Conservation (phyloP, 2,797 vertebrate genomes). For the Acipenser transmontanus region DNA sequence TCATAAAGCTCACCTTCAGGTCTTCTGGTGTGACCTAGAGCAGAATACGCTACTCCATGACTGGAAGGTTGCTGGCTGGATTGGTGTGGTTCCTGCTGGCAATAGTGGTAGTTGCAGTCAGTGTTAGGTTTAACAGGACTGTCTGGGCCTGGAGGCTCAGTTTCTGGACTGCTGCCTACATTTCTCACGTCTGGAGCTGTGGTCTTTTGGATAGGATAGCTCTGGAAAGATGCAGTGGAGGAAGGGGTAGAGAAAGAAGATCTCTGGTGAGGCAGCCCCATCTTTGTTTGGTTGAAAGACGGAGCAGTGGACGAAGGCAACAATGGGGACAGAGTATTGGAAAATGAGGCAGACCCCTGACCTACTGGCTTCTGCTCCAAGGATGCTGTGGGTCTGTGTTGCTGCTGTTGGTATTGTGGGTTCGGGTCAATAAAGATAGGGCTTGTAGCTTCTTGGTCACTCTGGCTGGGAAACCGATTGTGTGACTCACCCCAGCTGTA, state of each 20-base stretch:
- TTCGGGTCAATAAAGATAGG: constrained; percentile 16
- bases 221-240: neutral
- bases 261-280: constrained; percentile 28
- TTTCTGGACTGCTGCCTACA: no score
- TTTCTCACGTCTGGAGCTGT: no score
- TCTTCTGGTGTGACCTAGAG: no score
- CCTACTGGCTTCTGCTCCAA: constrained; percentile 21
- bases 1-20: no score
- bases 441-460: constrained; percentile 15
- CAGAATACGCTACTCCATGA: no score
- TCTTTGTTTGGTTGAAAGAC: constrained; percentile 28
- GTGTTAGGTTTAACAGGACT: no score
- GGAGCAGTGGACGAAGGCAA: constrained; percentile 3
- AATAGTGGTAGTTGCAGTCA: no score
- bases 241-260: constrained; percentile 34
- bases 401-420: constrained; percentile 32
- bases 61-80: no score
- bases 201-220: no score
- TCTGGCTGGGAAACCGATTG: constrained; percentile 28
- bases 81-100: no score
- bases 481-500: no score
- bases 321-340: constrained; percentile 29
- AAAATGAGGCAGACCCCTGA: constrained; percentile 41
- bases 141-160: no score
- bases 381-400: constrained; percentile 26